Conservation (phyloP, 2,797 vertebrate genomes). For the Malurus splendens region DNA sequence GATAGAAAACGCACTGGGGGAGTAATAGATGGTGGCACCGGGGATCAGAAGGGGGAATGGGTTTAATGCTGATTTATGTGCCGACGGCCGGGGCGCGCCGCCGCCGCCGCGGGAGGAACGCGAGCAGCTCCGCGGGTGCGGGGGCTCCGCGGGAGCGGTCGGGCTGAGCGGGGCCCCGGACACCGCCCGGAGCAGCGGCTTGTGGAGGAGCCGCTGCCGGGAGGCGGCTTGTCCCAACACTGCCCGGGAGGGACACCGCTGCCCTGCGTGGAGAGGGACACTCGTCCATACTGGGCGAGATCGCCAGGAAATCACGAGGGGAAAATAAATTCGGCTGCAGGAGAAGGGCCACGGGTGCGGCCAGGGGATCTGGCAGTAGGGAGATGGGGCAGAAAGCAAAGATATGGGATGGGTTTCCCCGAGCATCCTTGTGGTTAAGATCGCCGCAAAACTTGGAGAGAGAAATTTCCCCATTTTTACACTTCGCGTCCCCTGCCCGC, state of each 20-base stretch:
- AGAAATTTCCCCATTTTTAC: neutral
- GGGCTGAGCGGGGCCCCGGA: too few species aligned
- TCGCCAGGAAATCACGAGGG: accelerated
- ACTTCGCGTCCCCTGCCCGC: neutral
- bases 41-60: neutral
- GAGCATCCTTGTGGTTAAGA: neutral
- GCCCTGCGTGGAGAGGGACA: neutral
- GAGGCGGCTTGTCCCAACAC: neutral
- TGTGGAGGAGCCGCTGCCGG: neutral
- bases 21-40: slow-evolving; percentile 9
- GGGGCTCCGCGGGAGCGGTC: neutral
- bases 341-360: neutral
- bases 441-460: neutral
- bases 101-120: neutral
- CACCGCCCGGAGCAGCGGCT: neutral
- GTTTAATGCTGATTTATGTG: slow-evolving; percentile 12
- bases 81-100: neutral
- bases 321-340: neutral
- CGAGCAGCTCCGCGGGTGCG: neutral
- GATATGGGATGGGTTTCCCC: neutral
- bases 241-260: neutral
- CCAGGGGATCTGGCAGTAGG: neutral
- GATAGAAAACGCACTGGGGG: slow-evolving; percentile 33
- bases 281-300: neutral
- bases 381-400: neutral